Evolutionary conservation across 2,113 vertebrate species (phyloP), one percentile per base, ranked within the genome.

Genomic region (Balaenoptera acutorostrata): DNA sequence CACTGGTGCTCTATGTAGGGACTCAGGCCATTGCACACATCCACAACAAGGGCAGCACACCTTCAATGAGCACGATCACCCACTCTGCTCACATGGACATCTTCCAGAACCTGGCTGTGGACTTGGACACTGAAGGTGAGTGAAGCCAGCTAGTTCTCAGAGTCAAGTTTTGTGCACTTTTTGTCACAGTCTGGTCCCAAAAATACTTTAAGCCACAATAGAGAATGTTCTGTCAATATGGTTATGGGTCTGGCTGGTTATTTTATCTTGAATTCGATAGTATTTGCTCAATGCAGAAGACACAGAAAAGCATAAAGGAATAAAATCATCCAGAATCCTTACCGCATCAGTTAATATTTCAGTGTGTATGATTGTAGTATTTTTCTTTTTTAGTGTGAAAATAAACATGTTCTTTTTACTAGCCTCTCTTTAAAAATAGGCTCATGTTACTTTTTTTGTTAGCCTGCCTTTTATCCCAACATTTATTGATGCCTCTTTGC

Each of bases 71-170:
- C 99, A 99, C 99, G 93, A 99, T 99, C 97, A 99, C 99, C 29
- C 99, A 99, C 98, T 99, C 99, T 0, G 99, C 99, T 95, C 99
- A 99, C 98, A 99, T 99, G 99, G 99, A 99, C 98, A 99, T 99
- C 99, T 99, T 99, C 98, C 99, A 99, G 98, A 99, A 99, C 91
- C 98, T 99, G 97, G 99, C 99, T 68, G 99, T 99, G 97, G 99
- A 99, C 96, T 98, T 99, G 98, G 99, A 99, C 98, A 99, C 99
- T 23, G 99, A 99, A 98, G 99, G 99, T 99, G 95, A 99, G 98
- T 3, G 44, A 39, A 61, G 27, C 81, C n/a, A 69, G 5, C 39
- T 23, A n/a, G 3, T 88, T 49, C 13, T 59, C 15, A 57, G 21
- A 31, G 44, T 81, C 23, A 75, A 1, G 31, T 39, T 59, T 8